Percentiles rank a stretch among this genome's conserved stretches.
Evolutionary conservation across 92 coral and sea anemone species (phyloP).

Genomic region (Siderastrea radians): DNA sequence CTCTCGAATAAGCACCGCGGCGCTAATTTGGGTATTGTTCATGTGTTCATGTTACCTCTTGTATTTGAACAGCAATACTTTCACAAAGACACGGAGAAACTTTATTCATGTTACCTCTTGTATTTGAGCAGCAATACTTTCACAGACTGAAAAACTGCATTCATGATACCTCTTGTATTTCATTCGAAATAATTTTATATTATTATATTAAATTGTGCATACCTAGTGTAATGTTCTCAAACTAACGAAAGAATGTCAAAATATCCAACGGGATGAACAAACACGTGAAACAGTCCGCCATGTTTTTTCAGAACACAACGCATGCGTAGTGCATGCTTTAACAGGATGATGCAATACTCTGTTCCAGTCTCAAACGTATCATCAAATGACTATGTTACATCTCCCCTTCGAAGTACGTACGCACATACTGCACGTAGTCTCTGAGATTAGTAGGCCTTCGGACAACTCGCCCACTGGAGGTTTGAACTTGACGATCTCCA

Average conservation of each 20-base stretch:
- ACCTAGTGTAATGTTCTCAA: neutral
- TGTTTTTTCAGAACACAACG: constrained; percentile 1
- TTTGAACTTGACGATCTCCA: neutral
- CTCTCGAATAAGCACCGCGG: too few relatives aligned
- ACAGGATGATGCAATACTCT: constrained; percentile 15
- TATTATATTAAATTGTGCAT: too few relatives aligned
- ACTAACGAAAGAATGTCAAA: neutral
- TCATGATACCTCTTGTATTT: too few relatives aligned
- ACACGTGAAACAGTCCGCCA: neutral
- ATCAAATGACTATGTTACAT: constrained; percentile 10
- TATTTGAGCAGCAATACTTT: too few relatives aligned
- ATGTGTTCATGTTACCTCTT: too few relatives aligned
- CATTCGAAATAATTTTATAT: too few relatives aligned
- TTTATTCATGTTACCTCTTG: too few relatives aligned
- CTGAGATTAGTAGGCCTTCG: constrained; percentile 10
- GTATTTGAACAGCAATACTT: too few relatives aligned
- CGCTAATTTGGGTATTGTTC: too few relatives aligned
- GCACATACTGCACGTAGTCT: neutral
- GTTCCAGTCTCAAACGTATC: neutral
- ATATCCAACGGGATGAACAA: constrained; percentile 5
- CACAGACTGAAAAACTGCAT: too few relatives aligned
- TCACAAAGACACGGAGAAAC: too few relatives aligned
- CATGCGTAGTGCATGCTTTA: neutral
- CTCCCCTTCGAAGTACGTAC: constrained; percentile 5
- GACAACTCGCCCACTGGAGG: neutral